Evolutionary conservation across 1,140 invertebrate genomes (phyloP), one percentile per base, ranked within the genome.

Genomic region (Drosophila sechellia): DNA sequence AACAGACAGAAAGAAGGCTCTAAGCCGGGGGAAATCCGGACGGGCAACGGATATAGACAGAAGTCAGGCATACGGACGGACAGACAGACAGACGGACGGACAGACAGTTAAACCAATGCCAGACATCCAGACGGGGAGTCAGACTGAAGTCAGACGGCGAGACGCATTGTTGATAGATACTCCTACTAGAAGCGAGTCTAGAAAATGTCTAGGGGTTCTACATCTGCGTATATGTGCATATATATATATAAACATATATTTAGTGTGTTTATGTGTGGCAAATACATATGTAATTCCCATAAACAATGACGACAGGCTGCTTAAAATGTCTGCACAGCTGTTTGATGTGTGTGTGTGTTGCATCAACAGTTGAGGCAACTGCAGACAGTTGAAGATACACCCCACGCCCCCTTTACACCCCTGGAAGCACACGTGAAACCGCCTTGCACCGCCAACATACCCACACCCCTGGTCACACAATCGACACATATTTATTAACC

Each of bases 251-350:
- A 15, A n/a, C 40, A 22, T 43, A 20, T 58, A 22, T 65, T 3
- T 50, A 22, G n/a, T 37, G 15, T 27, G 25, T 46, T 22, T 63
- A 40, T 63, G 31, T 59, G 40, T 63, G 22, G 42, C 59, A 48
- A 42, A 65, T 43, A 60, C 55, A 64, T 63, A 59, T 45, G 60
- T 65, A 64, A 65, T 49, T 64, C 43, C 22, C 58, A 55, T 56
- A 75, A 58, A 56, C 61, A 66, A 65, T 64, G 75, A 43, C 64
- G 61, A 63, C 45, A 77, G 46, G 84, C 83, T 86, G 83, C 83
- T 86, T 86, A 86, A 84, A 86, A 87, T 83, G 83, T 87, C 83
- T 87, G 79, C 84, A 56, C 84, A 87, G 83, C 83, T 86, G 84
- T 86, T 87, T 81, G 65, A 37, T 65, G 37, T 52, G 63, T 63